These are phyloP conservation scores for Xiphophorus hellerii DNA, from an alignment of 2,113 vertebrate genomes.

Conservation along the genomic window DNA sequence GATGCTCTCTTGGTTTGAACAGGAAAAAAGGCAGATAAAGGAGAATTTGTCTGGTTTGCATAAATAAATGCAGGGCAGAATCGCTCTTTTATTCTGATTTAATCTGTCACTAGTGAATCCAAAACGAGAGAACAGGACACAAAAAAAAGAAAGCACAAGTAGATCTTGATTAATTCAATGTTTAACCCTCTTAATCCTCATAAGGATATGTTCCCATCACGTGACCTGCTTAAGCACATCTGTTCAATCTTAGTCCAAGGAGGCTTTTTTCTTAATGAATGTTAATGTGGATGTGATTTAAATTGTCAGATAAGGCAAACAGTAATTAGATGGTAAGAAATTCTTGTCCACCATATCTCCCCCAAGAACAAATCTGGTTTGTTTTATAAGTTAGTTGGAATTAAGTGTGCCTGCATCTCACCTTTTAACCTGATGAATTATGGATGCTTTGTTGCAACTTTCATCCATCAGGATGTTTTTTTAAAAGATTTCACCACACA, in stretches of 20 bases:
- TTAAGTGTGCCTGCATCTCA: neutral
- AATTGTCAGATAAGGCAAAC: neutral
- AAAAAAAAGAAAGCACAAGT: neutral
- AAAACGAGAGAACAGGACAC: neutral
- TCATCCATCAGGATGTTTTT: neutral
- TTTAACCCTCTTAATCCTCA: constrained; percentile 31
- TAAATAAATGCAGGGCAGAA: neutral
- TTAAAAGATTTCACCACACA: neutral
- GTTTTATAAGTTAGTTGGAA: constrained; percentile 9
- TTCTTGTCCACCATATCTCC: too few relatives aligned
- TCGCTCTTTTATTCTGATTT: neutral
- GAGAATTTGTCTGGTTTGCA: neutral
- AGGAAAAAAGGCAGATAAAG: neutral
- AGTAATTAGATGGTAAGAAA: constrained; percentile 20
- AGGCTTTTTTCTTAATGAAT: neutral
- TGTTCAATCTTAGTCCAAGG: constrained; percentile 10
- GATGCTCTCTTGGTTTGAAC: neutral
- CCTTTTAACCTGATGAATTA: constrained; percentile 14
- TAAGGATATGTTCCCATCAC: constrained; percentile 9
- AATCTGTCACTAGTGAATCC: neutral
- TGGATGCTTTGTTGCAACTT: neutral
- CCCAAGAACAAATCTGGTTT: neutral
- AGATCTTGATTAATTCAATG: constrained; percentile 32
- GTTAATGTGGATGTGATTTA: constrained; percentile 12
- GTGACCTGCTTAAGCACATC: constrained; percentile 4